phyloP scores from a whole-genome alignment of 2,797 vertebrate genomes.

The Tarsius wallacei region DNA sequence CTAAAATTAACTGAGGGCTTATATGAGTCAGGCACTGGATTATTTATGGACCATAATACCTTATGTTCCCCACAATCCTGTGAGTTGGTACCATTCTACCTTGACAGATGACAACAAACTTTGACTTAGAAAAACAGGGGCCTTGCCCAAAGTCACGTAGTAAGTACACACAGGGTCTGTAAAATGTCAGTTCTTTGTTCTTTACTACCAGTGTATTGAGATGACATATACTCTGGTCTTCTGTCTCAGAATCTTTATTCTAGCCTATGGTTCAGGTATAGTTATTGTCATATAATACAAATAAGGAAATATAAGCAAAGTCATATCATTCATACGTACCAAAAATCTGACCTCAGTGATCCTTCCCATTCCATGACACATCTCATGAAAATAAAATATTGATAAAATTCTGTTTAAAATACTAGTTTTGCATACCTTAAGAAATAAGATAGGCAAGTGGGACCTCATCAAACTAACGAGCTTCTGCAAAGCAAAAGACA shows the following conservation, averaged over 20 bases:
- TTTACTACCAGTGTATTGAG: neutral
- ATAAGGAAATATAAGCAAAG: constrained; percentile 20
- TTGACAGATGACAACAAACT: neutral
- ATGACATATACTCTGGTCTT: neutral
- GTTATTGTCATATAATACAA: neutral
- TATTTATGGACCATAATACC: neutral
- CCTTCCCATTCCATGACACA: neutral
- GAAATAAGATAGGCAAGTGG: too few species aligned
- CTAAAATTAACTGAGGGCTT: neutral
- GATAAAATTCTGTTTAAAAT: constrained; percentile 9
- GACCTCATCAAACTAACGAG: too few species aligned
- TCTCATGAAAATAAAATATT: constrained; percentile 7
- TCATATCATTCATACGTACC: neutral
- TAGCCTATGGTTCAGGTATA: neutral
- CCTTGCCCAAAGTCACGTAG: neutral
- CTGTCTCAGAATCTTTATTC: neutral
- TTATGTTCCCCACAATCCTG: neutral
- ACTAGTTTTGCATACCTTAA: neutral
- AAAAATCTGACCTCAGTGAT: neutral
- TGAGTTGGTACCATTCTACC: neutral
- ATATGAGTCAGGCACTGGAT: neutral
- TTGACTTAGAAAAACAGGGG: neutral
- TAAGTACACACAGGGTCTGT: neutral
- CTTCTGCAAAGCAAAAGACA: too few species aligned
- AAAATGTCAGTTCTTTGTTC: neutral